Evolutionary conservation across 92 coral and sea anemone species (phyloP).

Genomic region (Micromussa lordhowensis): DNA sequence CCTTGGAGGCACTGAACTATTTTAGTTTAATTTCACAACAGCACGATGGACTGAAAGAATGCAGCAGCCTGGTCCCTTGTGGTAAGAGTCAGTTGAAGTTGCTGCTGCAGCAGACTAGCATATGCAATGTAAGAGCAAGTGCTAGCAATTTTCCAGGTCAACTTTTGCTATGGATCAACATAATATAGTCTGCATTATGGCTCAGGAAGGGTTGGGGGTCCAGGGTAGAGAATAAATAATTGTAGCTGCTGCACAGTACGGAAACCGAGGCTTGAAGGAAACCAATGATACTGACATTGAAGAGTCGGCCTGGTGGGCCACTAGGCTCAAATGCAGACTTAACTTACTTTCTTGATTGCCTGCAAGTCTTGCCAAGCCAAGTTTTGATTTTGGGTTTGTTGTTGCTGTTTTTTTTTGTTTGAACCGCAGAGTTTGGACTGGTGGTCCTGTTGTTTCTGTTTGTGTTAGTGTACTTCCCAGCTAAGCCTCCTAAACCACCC

Average conservation of each 20-base stretch:
- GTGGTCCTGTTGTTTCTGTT: conserved; percentile 73
- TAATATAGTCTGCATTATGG: no score
- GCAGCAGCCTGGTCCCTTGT: background rate
- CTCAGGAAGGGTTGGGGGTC: no score
- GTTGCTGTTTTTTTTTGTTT: background rate
- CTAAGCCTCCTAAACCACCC: conserved; percentile 96
- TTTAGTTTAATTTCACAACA: no score
- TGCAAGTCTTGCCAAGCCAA: background rate
- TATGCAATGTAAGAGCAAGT: no score
- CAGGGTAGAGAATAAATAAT: background rate
- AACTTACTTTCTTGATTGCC: no score
- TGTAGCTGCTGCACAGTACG: background rate
- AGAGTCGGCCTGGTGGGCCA: no score
- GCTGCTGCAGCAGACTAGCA: background rate
- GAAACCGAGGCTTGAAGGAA: background rate
- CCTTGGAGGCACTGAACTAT: no score
- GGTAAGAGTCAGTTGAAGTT: background rate
- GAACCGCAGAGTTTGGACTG: conserved; percentile 75
- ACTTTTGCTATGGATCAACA: no score
- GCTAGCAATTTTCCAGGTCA: no score
- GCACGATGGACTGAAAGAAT: no score
- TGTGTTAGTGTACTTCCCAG: conserved; percentile 87
- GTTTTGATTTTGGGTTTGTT: background rate
- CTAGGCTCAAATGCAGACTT: no score
- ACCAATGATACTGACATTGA: no score